Conservation (phyloP, 2,113 vertebrate species). For the Henicopernis longicauda region DNA sequence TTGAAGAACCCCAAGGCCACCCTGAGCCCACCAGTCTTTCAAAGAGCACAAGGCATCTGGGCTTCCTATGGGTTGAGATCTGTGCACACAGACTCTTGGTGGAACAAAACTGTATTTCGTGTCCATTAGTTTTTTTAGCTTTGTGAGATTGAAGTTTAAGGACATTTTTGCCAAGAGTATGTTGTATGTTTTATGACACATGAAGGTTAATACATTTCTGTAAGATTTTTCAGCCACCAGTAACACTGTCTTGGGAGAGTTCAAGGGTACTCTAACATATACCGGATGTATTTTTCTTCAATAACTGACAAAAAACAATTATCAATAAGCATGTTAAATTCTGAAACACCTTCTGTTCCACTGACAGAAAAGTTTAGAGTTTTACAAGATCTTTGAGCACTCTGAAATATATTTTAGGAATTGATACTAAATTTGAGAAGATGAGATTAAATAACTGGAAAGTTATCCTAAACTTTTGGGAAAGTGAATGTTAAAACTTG, state of each 20-base stretch:
- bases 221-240: not conserved
- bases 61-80: not conserved
- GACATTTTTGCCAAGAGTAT: not conserved
- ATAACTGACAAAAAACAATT: not conserved
- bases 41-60: not conserved
- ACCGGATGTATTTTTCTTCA: not conserved
- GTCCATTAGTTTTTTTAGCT: not conserved
- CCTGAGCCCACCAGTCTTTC: not conserved
- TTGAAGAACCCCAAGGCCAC: not conserved
- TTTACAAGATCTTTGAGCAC: not conserved
- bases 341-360: not conserved
- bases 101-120: accelerated
- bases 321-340: not conserved
- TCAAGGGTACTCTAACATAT: not conserved
- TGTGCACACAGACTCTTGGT: not conserved
- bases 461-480: not conserved
- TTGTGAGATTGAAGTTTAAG: not conserved
- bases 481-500: not conserved
- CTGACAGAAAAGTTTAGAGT: not conserved
- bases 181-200: not conserved
- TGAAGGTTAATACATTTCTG: not conserved
- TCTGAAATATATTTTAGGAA: not conserved
- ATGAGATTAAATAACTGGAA: not conserved
- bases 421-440: not conserved
- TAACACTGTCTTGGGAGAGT: not conserved